These are phyloP conservation scores for Paramacrobiotus metropolitanus DNA, from an alignment of 1,140 invertebrate species.

Conservation along the genomic window DNA sequence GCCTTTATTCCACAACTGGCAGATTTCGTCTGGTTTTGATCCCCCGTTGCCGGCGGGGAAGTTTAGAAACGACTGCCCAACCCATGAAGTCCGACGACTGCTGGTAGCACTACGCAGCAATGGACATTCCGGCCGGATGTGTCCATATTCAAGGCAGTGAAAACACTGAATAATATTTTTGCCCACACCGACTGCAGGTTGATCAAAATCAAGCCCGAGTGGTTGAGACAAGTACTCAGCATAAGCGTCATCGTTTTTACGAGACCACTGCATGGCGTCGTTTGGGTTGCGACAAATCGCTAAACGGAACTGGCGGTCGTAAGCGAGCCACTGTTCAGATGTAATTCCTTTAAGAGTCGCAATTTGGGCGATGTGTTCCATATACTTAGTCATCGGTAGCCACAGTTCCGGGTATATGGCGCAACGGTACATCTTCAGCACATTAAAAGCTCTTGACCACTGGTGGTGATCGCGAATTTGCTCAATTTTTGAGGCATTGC, in stretches of 20 bases:
- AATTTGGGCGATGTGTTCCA: background rate
- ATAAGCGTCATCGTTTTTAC: background rate
- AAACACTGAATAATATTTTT: background rate
- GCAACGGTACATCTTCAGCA: background rate
- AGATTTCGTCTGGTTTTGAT: no score
- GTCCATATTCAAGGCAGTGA: no score
- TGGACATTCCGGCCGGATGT: no score
- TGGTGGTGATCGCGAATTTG: no score
- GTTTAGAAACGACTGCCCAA: no score
- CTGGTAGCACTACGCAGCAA: no score
- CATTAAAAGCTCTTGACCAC: background rate
- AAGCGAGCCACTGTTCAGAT: background rate
- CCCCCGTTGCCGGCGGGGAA: no score
- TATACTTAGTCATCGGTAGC: background rate
- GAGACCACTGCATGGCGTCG: background rate
- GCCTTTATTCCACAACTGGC: no score
- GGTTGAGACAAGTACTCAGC: background rate
- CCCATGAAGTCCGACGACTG: background rate
- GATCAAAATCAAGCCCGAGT: background rate
- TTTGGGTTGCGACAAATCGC: background rate
- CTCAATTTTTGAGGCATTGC: no score
- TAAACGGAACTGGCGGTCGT: background rate
- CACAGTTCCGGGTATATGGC: background rate
- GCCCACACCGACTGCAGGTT: background rate
- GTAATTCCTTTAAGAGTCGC: background rate